phyloP scores from a whole-genome alignment of 2,113 vertebrate species.

The Ceyx melanurus region DNA sequence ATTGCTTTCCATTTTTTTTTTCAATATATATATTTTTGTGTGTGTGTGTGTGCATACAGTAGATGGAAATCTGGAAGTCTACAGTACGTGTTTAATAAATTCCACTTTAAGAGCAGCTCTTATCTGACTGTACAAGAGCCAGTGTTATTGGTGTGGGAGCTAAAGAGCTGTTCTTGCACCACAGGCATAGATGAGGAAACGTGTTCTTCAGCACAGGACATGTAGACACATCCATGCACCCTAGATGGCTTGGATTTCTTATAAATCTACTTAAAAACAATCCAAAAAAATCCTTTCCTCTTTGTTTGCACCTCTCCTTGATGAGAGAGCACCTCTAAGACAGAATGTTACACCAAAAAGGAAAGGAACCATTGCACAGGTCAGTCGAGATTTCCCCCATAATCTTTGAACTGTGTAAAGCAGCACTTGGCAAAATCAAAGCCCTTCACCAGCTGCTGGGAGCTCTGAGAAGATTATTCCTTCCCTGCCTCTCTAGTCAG shows the following conservation, averaged over 20 bases:
- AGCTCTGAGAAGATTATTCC: background rate
- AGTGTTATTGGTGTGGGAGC: constrained; percentile 16
- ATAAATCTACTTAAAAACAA: constrained; percentile 29
- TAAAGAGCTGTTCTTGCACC: constrained; percentile 37
- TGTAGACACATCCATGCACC: background rate
- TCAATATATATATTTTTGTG: background rate
- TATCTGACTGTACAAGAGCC: constrained; percentile 41
- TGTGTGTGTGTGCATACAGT: background rate
- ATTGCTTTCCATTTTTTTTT: background rate
- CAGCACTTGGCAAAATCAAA: constrained; percentile 16
- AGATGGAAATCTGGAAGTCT: constrained; percentile 42
- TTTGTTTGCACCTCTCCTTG: constrained; percentile 50
- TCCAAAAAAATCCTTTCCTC: background rate
- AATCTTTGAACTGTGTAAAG: constrained; percentile 22
- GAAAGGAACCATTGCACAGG: constrained; percentile 41
- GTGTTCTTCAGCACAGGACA: background rate
- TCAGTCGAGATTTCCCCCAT: constrained; percentile 51
- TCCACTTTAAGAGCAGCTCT: constrained; percentile 41
- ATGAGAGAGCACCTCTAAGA: constrained; percentile 47
- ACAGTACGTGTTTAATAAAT: constrained; percentile 36
- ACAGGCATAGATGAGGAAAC: constrained; percentile 11
- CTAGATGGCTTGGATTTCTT: constrained; percentile 46
- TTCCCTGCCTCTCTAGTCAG: background rate
- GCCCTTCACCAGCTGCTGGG: background rate
- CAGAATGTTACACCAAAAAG: constrained; percentile 26